Evolutionary conservation across 2,888 invertebrate species (phyloP).

Genomic region (Fabriciana adippe): DNA sequence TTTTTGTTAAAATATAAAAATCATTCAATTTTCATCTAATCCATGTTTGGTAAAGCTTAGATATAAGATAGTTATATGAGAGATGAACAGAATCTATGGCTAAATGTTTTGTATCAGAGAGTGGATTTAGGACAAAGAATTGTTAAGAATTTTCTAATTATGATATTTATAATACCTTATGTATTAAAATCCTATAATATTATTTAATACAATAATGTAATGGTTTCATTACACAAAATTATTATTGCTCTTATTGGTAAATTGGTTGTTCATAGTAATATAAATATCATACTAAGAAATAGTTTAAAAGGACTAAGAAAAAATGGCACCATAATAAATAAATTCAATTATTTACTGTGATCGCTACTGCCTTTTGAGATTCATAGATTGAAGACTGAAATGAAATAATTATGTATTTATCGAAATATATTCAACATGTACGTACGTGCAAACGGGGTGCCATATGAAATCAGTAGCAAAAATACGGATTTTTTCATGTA

Average conservation of each 20-base stretch:
- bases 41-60: conserved; percentile 19
- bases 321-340: conserved; percentile 33
- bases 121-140: conserved; percentile 17
- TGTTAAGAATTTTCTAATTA: conserved; percentile 13
- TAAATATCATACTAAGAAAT: conserved; percentile 19
- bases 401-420: conserved; percentile 53
- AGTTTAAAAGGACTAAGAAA: conserved; percentile 12
- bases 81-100: conserved; percentile 27
- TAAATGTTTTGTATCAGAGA: conserved; percentile 23
- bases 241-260: neutral
- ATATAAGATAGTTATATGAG: conserved; percentile 26
- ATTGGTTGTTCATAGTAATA: neutral
- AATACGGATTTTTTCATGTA: conserved; percentile 25
- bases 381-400: conserved; percentile 79
- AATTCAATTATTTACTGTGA: conserved; percentile 64
- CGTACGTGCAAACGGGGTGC: conserved; percentile 71
- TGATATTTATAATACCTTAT: conserved; percentile 8
- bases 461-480: conserved; percentile 63
- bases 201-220: too few relatives aligned
- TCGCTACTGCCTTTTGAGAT: conserved; percentile 77
- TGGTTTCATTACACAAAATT: too few relatives aligned
- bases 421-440: conserved; percentile 50
- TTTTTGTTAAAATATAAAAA: conserved; percentile 1
- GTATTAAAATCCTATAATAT: too few relatives aligned
- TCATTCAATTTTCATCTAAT: conserved; percentile 9